Evolutionary conservation across 1,140 invertebrate genomes (phyloP).

Genomic region (Elysia chlorotica): DNA sequence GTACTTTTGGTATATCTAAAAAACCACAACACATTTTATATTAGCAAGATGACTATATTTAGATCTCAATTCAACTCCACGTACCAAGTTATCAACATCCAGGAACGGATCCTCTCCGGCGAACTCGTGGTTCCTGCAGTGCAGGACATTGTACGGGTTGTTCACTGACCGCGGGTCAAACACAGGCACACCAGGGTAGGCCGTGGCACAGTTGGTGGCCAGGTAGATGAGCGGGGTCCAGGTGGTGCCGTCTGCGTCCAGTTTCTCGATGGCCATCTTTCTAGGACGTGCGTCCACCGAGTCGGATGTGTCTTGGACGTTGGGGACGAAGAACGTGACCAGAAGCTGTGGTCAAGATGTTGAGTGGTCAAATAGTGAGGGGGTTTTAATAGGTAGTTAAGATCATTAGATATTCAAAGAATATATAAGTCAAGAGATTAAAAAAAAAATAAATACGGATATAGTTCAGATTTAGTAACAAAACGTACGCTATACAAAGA

Average conservation of each 20-base stretch:
- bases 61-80: too few relatives aligned
- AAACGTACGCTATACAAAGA: too few relatives aligned
- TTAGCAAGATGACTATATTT: too few relatives aligned
- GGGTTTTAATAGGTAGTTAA: too few relatives aligned
- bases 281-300: conserved; percentile 3
- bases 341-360: neutral
- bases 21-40: too few relatives aligned
- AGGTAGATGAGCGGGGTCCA: neutral
- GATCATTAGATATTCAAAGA: too few relatives aligned
- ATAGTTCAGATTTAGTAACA: too few relatives aligned
- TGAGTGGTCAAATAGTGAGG: too few relatives aligned
- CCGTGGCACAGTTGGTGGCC: neutral
- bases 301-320: neutral
- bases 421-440: too few relatives aligned
- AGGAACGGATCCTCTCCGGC: neutral
- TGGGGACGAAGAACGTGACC: neutral
- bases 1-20: too few relatives aligned
- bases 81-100: neutral
- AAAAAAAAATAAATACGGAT: too few relatives aligned
- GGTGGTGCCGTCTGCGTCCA: neutral
- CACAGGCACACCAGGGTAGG: conserved; percentile 1
- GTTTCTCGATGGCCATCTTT: neutral
- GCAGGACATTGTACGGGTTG: neutral
- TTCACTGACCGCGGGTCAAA: neutral
- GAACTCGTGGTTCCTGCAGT: neutral